Evolutionary conservation across 2,113 vertebrate species (phyloP).

Genomic region (Seriola rivoliana): DNA sequence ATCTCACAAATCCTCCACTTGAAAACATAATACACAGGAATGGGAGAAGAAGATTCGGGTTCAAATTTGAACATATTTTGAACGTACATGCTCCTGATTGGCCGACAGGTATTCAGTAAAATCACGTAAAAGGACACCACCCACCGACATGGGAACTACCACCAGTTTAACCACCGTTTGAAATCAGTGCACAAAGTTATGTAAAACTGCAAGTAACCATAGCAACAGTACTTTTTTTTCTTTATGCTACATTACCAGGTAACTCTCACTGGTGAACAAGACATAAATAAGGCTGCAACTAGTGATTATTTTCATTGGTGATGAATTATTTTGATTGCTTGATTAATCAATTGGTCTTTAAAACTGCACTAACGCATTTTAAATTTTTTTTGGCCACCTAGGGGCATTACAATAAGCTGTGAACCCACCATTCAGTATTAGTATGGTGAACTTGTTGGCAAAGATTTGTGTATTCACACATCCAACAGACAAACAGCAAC

Average conservation of each 20-base stretch:
- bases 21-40: background rate
- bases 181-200: conserved; percentile 39
- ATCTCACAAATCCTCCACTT: background rate
- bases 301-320: background rate
- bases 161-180: conserved; percentile 26
- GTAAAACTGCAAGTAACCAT: conserved; percentile 21
- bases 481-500: background rate
- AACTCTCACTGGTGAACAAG: background rate
- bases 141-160: background rate
- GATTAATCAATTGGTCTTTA: background rate
- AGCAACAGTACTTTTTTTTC: background rate
- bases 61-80: background rate
- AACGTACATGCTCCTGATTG: background rate
- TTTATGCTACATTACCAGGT: conserved; percentile 5
- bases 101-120: background rate
- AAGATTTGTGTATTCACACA: background rate
- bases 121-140: background rate
- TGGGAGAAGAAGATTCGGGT: background rate
- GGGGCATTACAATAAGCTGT: background rate
- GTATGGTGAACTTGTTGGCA: background rate
- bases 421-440: background rate
- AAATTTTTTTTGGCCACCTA: background rate
- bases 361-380: background rate
- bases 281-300: background rate
- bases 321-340: background rate